These are phyloP conservation scores for Papilio aristodemus DNA, from an alignment of 1,140 invertebrate species.

Conservation along the genomic window DNA sequence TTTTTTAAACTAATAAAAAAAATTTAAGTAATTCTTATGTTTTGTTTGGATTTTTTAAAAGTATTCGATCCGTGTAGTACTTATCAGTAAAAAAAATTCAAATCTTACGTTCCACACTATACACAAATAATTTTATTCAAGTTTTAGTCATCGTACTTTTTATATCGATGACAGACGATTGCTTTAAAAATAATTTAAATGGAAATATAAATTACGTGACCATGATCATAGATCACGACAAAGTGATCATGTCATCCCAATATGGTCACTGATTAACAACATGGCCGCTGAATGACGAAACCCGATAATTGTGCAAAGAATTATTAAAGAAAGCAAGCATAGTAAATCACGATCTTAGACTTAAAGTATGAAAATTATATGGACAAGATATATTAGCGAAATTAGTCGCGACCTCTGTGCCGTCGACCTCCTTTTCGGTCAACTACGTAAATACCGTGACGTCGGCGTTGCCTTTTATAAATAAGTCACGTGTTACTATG, in stretches of 20 bases:
- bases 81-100: too few species aligned
- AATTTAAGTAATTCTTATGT: too few species aligned
- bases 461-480: not conserved
- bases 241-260: not conserved
- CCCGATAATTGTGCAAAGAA: not conserved
- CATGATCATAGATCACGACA: not conserved
- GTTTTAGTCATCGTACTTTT: too few species aligned
- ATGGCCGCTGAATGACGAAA: not conserved
- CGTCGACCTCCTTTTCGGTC: slow-evolving; percentile 17
- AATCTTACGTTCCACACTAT: too few species aligned
- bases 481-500: not conserved
- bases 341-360: slow-evolving; percentile 3
- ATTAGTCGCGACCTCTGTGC: not conserved
- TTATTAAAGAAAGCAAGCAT: not conserved
- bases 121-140: too few species aligned
- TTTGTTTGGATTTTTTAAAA: too few species aligned
- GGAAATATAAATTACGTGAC: not conserved
- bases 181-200: too few species aligned
- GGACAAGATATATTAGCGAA: slow-evolving; percentile 5
- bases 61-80: too few species aligned
- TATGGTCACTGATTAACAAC: not conserved
- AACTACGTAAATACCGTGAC: not conserved
- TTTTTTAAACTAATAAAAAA: too few species aligned
- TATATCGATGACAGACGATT: too few species aligned
- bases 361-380: not conserved